Evolutionary conservation across 2,888 invertebrate species (phyloP).

Genomic region (Encarsia formosa): DNA sequence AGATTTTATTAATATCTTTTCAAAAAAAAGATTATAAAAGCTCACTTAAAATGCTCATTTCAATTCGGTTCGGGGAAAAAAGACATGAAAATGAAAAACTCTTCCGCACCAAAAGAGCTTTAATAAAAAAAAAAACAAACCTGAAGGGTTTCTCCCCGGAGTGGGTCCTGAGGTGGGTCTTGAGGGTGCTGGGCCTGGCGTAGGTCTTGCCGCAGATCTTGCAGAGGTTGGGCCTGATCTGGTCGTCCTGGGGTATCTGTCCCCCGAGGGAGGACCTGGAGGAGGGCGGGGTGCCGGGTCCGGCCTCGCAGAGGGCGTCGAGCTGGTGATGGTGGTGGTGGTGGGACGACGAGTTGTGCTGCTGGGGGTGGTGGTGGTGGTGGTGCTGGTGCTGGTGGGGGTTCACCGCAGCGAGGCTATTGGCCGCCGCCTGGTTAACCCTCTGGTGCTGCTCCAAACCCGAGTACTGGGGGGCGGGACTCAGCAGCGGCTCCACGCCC

Average conservation of each 20-base stretch:
- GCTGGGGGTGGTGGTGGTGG: conserved; percentile 46
- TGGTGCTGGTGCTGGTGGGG: conserved; percentile 40
- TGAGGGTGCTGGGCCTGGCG: conserved; percentile 92
- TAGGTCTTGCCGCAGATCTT: conserved; percentile 95
- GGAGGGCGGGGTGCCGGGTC: conserved; percentile 40
- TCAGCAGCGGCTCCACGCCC: conserved; percentile 49
- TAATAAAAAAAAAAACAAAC: too few relatives aligned
- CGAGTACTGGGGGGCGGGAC: conserved; percentile 51
- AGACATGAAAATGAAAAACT: too few relatives aligned
- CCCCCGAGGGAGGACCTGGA: conserved; percentile 36
- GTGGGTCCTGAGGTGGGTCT: conserved; percentile 95
- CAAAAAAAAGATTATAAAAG: too few relatives aligned
- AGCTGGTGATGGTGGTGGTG: conserved; percentile 41
- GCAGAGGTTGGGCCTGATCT: conserved; percentile 84
- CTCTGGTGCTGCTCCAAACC: conserved; percentile 44
- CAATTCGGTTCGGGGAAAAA: too few relatives aligned
- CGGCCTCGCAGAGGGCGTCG: not conserved
- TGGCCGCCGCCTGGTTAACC: conserved; percentile 39
- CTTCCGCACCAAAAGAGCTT: too few relatives aligned
- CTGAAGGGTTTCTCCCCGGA: conserved; percentile 91
- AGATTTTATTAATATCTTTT: too few relatives aligned
- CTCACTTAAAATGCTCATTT: too few relatives aligned
- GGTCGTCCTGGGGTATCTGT: conserved; percentile 61
- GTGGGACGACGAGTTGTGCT: conserved; percentile 45
- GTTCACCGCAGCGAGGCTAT: conserved; percentile 42